Percentiles rank a stretch among this genome's conserved stretches.
These are phyloP conservation scores for Chelon auratus DNA, from an alignment of 2,797 vertebrate species.

Conservation along the genomic window DNA sequence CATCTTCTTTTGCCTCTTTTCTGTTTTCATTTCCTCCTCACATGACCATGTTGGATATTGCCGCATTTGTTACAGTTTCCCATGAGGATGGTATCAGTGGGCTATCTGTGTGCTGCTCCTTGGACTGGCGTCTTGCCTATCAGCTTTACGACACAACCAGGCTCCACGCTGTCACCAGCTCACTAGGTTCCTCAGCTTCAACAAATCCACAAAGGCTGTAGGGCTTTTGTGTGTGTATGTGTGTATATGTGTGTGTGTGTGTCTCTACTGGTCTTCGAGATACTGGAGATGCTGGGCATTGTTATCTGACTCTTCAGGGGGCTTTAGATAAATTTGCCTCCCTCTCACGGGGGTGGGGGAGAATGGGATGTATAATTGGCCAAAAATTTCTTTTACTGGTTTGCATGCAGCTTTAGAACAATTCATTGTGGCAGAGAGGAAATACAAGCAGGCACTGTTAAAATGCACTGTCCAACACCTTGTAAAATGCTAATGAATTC, in stretches of 20 bases:
- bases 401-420: slow-evolving; percentile 35
- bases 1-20: slow-evolving; percentile 4
- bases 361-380: slow-evolving; percentile 1
- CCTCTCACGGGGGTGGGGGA: slow-evolving; percentile 19
- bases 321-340: slow-evolving; percentile 62
- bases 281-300: slow-evolving; percentile 34
- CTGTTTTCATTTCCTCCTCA: slow-evolving; percentile 57
- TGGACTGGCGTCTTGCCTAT: slow-evolving; percentile 68
- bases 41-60: slow-evolving; percentile 30
- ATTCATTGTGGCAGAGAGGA: slow-evolving; percentile 29
- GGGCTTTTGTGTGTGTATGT: slow-evolving; percentile 10
- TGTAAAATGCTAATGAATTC: slow-evolving; percentile 60
- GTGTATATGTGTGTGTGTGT: slow-evolving; percentile 16
- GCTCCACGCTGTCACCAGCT: slow-evolving; percentile 53
- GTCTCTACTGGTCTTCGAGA: slow-evolving; percentile 36
- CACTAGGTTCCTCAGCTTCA: slow-evolving; percentile 47
- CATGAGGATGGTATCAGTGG: slow-evolving; percentile 58
- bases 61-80: slow-evolving; percentile 47
- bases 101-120: slow-evolving; percentile 59
- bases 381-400: slow-evolving; percentile 33
- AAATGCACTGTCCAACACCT: slow-evolving; percentile 43
- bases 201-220: slow-evolving; percentile 46
- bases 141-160: slow-evolving; percentile 58
- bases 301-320: slow-evolving; percentile 71
- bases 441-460: slow-evolving; percentile 46